Conservation (phyloP, 2,797 vertebrate genomes). For the Mus spretus region DNA sequence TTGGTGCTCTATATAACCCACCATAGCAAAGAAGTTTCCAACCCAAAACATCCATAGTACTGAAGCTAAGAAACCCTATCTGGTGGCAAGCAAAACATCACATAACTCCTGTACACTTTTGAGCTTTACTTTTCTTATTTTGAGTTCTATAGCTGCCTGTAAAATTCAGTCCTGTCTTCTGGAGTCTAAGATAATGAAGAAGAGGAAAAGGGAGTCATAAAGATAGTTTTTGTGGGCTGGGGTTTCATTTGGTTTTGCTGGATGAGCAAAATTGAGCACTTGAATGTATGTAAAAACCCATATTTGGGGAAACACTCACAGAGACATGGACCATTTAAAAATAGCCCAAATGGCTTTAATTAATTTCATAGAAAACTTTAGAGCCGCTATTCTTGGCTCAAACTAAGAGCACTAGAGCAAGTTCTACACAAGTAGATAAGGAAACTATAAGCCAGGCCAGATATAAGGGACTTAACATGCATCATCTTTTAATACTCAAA, state of each 20-base stretch:
- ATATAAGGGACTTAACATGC: constrained; percentile 18
- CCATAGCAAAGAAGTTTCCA: background rate
- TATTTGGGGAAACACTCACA: constrained; percentile 74
- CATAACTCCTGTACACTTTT: background rate
- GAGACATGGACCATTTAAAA: constrained; percentile 45
- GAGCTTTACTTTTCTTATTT: constrained; percentile 25
- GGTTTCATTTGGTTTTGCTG: constrained; percentile 59
- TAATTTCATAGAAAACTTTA: constrained; percentile 59
- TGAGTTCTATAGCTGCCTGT: constrained; percentile 61
- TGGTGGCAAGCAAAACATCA: constrained; percentile 36
- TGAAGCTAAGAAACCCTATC: constrained; percentile 28
- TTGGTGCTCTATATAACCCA: background rate
- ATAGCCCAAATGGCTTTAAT: constrained; percentile 9
- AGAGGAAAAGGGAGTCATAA: constrained; percentile 72
- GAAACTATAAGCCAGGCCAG: constrained; percentile 1
- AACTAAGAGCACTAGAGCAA: constrained; percentile 52
- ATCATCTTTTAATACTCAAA: constrained; percentile 55
- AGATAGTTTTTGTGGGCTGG: constrained; percentile 75
- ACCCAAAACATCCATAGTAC: background rate
- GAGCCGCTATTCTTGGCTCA: constrained; percentile 35
- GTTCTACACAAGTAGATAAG: constrained; percentile 38
- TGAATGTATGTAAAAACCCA: constrained; percentile 57
- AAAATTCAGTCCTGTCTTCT: constrained; percentile 67
- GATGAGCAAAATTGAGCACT: constrained; percentile 67
- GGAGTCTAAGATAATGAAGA: constrained; percentile 72